Conservation (phyloP, 2,888 invertebrate genomes). For the Ashinkailepas kermadecensis region DNA sequence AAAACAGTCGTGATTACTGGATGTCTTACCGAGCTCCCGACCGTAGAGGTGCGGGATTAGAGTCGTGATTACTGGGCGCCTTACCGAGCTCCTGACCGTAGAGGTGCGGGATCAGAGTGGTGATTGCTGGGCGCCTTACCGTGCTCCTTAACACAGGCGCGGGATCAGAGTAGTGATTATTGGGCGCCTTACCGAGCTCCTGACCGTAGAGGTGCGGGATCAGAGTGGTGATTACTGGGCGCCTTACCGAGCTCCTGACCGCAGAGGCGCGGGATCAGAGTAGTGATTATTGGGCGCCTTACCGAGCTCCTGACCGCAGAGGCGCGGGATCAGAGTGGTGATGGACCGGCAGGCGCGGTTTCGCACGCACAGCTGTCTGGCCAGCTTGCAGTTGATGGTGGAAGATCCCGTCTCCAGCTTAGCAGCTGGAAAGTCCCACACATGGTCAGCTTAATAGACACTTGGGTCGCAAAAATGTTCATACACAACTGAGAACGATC, state of each 20-base stretch:
- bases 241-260: slow-evolving; percentile 79
- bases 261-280: slow-evolving; percentile 83
- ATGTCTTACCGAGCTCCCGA: too few relatives aligned
- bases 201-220: slow-evolving; percentile 85
- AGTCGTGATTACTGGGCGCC: too few relatives aligned
- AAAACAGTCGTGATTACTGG: too few relatives aligned
- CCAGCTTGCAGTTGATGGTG: slow-evolving; percentile 65
- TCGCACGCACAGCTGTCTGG: slow-evolving; percentile 80
- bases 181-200: slow-evolving; percentile 64
- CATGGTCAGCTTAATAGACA: too few relatives aligned
- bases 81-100: too few relatives aligned
- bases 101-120: too few relatives aligned
- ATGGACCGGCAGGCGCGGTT: slow-evolving; percentile 84
- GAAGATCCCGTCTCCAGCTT: slow-evolving; percentile 48
- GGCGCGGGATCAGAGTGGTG: slow-evolving; percentile 80
- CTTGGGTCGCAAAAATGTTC: too few relatives aligned
- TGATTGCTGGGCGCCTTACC: slow-evolving; percentile 52
- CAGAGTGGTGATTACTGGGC: slow-evolving; percentile 65
- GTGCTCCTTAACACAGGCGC: slow-evolving; percentile 80
- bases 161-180: slow-evolving; percentile 78
- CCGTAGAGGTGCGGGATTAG: too few relatives aligned
- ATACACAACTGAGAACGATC: too few relatives aligned
- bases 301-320: slow-evolving; percentile 87
- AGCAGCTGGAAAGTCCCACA: not conserved
- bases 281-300: slow-evolving; percentile 56